Conservation (phyloP, 2,888 invertebrate genomes). For the Branchellion lobata region DNA sequence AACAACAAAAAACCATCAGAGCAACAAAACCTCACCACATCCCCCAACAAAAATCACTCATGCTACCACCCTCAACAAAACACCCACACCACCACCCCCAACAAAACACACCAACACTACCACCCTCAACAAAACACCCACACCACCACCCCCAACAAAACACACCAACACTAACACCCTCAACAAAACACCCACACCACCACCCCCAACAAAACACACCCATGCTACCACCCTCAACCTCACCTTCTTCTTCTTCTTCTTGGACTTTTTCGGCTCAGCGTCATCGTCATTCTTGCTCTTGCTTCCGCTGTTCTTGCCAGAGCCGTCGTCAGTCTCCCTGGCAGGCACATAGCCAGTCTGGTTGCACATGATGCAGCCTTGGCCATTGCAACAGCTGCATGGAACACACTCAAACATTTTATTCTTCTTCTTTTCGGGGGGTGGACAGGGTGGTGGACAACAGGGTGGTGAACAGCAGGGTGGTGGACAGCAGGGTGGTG, state of each 20-base stretch:
- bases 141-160: not conserved
- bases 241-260: conserved; percentile 6
- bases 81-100: too few species aligned
- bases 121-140: too few species aligned
- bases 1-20: too few species aligned
- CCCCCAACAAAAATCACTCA: too few species aligned
- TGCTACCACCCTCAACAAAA: too few species aligned
- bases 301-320: not conserved
- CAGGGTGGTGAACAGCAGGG: not conserved
- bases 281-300: not conserved
- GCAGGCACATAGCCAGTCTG: not conserved
- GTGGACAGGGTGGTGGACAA: not conserved
- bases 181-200: not conserved
- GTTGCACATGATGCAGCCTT: not conserved
- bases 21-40: too few species aligned
- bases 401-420: not conserved
- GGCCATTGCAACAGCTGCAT: not conserved
- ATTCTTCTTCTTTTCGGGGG: too few species aligned
- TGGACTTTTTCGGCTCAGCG: not conserved
- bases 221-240: not conserved
- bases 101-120: too few species aligned
- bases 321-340: not conserved
- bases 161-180: not conserved
- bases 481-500: conserved; percentile 2
- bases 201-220: not conserved